A percentile compares a stretch with the other conserved stretches of the same genome.
Conservation (phyloP, 2,888 invertebrate species). For the Dryobota labecula region DNA sequence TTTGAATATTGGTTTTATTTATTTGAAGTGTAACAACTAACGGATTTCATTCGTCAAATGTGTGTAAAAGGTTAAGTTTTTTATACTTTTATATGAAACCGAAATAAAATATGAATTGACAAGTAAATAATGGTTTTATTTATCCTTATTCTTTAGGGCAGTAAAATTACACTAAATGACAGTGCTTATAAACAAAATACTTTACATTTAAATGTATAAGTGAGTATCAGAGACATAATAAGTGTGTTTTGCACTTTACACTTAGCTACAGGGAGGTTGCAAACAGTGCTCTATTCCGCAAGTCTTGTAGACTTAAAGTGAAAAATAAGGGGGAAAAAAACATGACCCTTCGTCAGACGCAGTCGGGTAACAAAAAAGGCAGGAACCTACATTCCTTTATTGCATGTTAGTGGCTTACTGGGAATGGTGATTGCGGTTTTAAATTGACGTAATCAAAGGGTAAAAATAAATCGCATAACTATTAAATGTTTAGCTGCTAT, state of each 20-base stretch:
- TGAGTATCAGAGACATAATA: neutral
- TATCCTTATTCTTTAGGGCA: slow-evolving; percentile 15
- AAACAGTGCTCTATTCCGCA: neutral
- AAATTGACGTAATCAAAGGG: neutral
- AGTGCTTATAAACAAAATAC: too few species aligned
- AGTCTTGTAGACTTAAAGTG: neutral
- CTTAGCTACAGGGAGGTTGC: neutral
- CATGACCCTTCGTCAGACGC: neutral
- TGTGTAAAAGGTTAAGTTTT: slow-evolving; percentile 28
- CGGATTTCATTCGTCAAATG: slow-evolving; percentile 33
- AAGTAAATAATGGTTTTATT: slow-evolving; percentile 57
- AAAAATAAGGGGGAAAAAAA: neutral
- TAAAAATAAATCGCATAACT: neutral
- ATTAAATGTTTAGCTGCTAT: slow-evolving; percentile 13
- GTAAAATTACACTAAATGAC: neutral
- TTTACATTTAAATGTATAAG: neutral
- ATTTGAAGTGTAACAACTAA: slow-evolving; percentile 38
- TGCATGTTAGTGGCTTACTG: neutral
- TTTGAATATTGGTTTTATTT: too few species aligned
- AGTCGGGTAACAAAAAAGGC: neutral
- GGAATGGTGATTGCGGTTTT: neutral
- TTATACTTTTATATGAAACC: slow-evolving; percentile 63
- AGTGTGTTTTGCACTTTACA: neutral
- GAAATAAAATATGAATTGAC: slow-evolving; percentile 59
- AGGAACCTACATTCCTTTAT: neutral